Conservation (phyloP, 2,888 invertebrate genomes). For the Drosophila anomalata region DNA sequence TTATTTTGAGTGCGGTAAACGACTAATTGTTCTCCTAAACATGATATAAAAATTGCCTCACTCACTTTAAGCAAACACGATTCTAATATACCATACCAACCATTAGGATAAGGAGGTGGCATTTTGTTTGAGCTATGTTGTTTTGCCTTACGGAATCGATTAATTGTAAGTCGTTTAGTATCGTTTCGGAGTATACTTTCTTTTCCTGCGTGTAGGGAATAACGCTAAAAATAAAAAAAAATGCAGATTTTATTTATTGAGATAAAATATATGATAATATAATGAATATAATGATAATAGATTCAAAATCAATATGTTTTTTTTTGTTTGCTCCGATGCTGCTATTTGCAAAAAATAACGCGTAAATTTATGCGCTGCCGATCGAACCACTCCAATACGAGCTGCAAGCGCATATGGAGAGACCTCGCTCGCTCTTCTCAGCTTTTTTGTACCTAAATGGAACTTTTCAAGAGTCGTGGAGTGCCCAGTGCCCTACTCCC, state of each 20-base stretch:
- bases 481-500: no score
- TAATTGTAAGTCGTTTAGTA: conserved; percentile 78
- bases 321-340: no score
- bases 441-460: no score
- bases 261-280: no score
- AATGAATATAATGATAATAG: no score
- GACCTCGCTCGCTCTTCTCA: no score
- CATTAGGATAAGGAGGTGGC: conserved; percentile 95
- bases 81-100: conserved; percentile 93
- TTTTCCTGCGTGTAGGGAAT: conserved; percentile 37
- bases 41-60: conserved; percentile 87
- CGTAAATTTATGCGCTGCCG: no score
- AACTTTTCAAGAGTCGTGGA: no score
- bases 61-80: conserved; percentile 86
- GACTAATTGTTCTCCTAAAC: conserved; percentile 89
- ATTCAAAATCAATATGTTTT: no score
- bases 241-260: not conserved
- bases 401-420: no score
- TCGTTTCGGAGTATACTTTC: conserved; percentile 33
- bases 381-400: no score
- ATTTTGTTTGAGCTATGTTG: conserved; percentile 86
- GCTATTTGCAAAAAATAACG: no score
- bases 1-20: conserved; percentile 88
- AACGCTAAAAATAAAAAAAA: conserved; percentile 17
- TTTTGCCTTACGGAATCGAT: conserved; percentile 85